Percentiles rank a stretch among this genome's conserved stretches.
Evolutionary conservation across 2,113 vertebrate species (phyloP).

Genomic region (Myocastor coypus): DNA sequence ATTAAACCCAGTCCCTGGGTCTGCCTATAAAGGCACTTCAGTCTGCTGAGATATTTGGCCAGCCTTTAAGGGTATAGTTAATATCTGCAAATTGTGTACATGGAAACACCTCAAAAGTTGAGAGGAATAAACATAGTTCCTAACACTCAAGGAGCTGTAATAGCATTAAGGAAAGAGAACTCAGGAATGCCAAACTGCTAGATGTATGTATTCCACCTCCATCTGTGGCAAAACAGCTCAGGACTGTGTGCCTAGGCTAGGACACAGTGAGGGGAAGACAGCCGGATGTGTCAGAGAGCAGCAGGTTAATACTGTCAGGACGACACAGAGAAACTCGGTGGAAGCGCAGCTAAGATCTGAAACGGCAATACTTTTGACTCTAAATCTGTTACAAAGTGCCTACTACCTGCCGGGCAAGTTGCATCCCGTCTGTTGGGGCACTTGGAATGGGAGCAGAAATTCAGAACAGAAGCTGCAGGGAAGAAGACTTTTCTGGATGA

Average conservation of each 20-base stretch:
- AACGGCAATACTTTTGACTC: neutral
- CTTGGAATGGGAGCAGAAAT: neutral
- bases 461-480: neutral
- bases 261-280: neutral
- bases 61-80: neutral
- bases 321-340: neutral
- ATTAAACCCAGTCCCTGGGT: no score
- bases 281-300: neutral
- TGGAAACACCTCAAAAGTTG: neutral
- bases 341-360: neutral
- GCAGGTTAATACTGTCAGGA: neutral
- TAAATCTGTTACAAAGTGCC: constrained; percentile 23
- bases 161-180: neutral
- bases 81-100: neutral
- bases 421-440: neutral
- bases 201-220: neutral
- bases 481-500: neutral
- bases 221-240: neutral
- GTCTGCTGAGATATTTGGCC: no score
- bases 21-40: no score
- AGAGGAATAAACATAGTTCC: neutral
- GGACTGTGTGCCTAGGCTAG: neutral
- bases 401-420: neutral
- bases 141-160: neutral
- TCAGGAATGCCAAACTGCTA: neutral